These are phyloP conservation scores for Tribolium madens DNA, from an alignment of 1,140 invertebrate species.

Conservation along the genomic window DNA sequence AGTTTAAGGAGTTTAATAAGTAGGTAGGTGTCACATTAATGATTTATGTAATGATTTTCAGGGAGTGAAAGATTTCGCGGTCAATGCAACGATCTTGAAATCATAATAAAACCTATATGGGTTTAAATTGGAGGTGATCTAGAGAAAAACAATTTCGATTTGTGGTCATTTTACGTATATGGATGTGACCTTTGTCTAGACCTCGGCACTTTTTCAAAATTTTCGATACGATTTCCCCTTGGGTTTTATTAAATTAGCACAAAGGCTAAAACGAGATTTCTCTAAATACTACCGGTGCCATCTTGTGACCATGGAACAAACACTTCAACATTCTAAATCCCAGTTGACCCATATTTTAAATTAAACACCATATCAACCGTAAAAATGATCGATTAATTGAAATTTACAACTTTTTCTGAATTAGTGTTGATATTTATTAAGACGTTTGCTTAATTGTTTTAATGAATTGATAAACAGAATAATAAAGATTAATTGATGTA, in stretches of 20 bases:
- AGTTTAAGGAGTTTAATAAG: neutral
- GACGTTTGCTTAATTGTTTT: neutral
- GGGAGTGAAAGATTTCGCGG: constrained; percentile 1
- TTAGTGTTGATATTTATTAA: too few relatives aligned
- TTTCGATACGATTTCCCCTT: neutral
- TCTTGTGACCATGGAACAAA: neutral
- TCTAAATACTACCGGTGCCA: constrained; percentile 5
- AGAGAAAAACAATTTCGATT: neutral
- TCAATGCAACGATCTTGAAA: constrained; percentile 41
- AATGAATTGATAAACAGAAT: constrained; percentile 13
- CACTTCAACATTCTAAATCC: constrained; percentile 14
- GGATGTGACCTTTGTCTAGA: constrained; percentile 4
- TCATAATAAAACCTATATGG: constrained; percentile 22
- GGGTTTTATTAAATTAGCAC: constrained; percentile 1
- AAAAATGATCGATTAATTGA: neutral
- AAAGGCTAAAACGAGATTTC: neutral
- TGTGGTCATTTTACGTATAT: constrained; percentile 13
- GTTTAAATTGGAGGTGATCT: constrained; percentile 17
- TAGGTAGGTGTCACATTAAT: constrained; percentile 18
- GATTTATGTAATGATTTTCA: constrained; percentile 28
- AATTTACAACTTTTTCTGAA: neutral
- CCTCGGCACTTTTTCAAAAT: constrained; percentile 8
- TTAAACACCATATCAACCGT: neutral
- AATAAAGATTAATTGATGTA: constrained; percentile 31
- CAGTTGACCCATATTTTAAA: constrained; percentile 20